Percentiles rank a stretch among this genome's conserved stretches.
Evolutionary conservation across 1,140 invertebrate genomes (phyloP).

Genomic region (Drosophila kanapiae): DNA sequence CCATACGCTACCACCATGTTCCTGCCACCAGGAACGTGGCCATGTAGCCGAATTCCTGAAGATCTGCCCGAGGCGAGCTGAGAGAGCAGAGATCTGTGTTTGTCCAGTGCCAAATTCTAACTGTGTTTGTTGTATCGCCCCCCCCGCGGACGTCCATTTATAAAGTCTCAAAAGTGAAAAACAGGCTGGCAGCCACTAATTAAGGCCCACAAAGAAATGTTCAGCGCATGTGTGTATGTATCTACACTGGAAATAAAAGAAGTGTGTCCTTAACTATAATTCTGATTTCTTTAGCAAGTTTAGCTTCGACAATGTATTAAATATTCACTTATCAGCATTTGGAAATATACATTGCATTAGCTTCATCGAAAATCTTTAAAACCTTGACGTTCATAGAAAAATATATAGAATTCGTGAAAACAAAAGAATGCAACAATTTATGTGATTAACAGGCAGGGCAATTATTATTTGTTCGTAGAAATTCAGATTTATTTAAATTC

Average conservation of each 20-base stretch:
- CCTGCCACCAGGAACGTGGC: not conserved
- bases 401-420: not conserved
- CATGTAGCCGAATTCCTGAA: not conserved
- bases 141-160: slow-evolving; percentile 39
- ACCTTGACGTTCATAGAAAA: not conserved
- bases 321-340: not conserved
- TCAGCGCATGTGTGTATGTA: slow-evolving; percentile 23
- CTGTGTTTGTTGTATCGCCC: slow-evolving; percentile 9
- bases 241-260: slow-evolving; percentile 1
- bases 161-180: slow-evolving; percentile 47
- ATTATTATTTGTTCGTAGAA: not conserved
- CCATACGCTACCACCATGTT: slow-evolving; percentile 46
- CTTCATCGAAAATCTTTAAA: not conserved
- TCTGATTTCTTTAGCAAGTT: not conserved
- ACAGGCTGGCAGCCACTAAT: slow-evolving; percentile 67
- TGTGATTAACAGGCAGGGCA: too few species aligned
- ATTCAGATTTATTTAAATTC: not conserved
- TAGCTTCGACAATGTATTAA: not conserved
- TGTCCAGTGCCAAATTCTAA: slow-evolving; percentile 21
- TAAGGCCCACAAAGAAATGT: slow-evolving; percentile 66
- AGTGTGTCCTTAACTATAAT: not conserved
- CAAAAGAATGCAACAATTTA: not conserved
- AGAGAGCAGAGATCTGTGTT: not conserved
- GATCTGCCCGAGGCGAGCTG: not conserved
- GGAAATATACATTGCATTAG: not conserved